Percentiles rank a stretch among this genome's conserved stretches.
Evolutionary conservation across 2,888 invertebrate species (phyloP).

Genomic region (Ormia ochracea): DNA sequence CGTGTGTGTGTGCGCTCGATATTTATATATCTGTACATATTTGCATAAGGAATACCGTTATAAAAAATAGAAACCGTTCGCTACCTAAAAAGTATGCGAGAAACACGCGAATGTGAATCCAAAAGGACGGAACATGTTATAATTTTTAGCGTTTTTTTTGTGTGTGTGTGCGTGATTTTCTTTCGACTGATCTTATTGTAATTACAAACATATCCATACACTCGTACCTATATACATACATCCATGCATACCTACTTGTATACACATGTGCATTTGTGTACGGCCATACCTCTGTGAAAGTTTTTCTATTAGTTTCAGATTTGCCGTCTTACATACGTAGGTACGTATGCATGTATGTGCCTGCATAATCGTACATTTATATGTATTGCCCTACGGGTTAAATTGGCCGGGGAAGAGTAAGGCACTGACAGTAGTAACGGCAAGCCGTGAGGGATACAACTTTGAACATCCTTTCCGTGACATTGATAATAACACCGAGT

Average conservation of each 20-base stretch:
- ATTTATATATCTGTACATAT: too few species aligned
- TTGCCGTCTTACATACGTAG: neutral
- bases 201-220: too few species aligned
- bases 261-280: too few species aligned
- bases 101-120: slow-evolving; percentile 58
- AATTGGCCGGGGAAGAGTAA: slow-evolving; percentile 40
- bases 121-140: slow-evolving; percentile 65
- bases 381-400: too few species aligned
- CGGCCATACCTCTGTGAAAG: too few species aligned
- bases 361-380: too few species aligned
- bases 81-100: slow-evolving; percentile 65
- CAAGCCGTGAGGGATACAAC: slow-evolving; percentile 63
- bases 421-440: slow-evolving; percentile 27
- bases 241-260: too few species aligned
- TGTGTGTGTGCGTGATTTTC: slow-evolving; percentile 18
- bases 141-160: slow-evolving; percentile 58
- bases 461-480: slow-evolving; percentile 42
- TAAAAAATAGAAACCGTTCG: slow-evolving; percentile 63
- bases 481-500: slow-evolving; percentile 23
- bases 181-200: slow-evolving; percentile 47
- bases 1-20: too few species aligned
- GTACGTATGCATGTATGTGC: neutral
- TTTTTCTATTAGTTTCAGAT: slow-evolving; percentile 25
- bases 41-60: slow-evolving; percentile 77
- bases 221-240: too few species aligned